A percentile compares a stretch with the other conserved stretches of the same genome.
Conservation (phyloP, 2,888 invertebrate species). For the Spilosoma lubricipeda region DNA sequence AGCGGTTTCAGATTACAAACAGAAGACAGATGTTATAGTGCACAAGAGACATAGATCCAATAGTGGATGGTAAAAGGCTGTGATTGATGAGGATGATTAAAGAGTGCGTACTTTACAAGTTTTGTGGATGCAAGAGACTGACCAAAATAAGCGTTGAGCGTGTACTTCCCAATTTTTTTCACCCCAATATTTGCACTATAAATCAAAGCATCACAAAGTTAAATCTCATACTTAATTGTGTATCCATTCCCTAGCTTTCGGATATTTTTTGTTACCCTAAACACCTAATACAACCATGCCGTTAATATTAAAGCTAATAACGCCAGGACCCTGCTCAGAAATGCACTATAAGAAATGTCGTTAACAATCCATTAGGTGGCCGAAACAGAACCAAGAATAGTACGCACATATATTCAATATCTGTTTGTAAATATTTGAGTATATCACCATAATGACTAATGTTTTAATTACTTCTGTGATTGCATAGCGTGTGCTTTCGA, state of each 20-base stretch:
- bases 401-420: neutral
- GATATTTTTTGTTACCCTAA: neutral
- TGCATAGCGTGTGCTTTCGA: constrained; percentile 1
- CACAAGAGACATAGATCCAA: too few species aligned
- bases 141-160: too few species aligned
- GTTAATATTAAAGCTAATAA: neutral
- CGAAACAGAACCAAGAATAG: neutral
- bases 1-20: too few species aligned
- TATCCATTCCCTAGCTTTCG: too few species aligned
- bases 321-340: neutral
- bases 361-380: constrained; percentile 10
- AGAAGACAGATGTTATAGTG: too few species aligned
- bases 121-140: too few species aligned
- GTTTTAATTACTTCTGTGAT: constrained; percentile 7
- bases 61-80: too few species aligned
- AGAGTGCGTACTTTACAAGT: too few species aligned
- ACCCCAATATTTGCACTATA: neutral
- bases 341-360: neutral
- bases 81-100: too few species aligned
- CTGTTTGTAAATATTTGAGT: constrained; percentile 7
- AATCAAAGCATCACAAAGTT: neutral
- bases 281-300: neutral
- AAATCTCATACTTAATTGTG: neutral
- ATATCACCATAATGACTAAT: constrained; percentile 9
- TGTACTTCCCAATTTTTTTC: too few species aligned